Evolutionary conservation across 2,113 vertebrate species (phyloP).

Genomic region (Istiophorus platypterus): DNA sequence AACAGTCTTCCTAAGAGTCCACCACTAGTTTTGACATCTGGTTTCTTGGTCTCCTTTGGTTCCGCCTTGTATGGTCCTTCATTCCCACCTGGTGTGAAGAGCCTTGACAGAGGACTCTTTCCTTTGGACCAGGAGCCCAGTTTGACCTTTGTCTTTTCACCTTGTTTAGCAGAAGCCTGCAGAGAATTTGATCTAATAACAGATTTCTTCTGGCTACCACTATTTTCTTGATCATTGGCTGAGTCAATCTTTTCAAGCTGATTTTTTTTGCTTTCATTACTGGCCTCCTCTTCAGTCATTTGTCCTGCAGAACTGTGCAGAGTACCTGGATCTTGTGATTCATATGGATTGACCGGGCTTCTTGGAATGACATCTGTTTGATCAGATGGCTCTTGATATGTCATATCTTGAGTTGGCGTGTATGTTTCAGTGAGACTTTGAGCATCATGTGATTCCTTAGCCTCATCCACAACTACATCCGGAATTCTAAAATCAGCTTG

Average conservation of each 20-base stretch:
- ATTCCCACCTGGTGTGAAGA: constrained; percentile 82
- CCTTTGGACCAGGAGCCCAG: constrained; percentile 79
- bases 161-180: constrained; percentile 57
- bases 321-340: constrained; percentile 27
- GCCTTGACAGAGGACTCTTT: constrained; percentile 80
- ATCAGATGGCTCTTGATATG: constrained; percentile 27
- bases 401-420: constrained; percentile 24
- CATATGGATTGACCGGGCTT: neutral
- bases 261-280: constrained; percentile 16
- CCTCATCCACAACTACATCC: neutral
- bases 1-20: constrained; percentile 83
- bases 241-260: constrained; percentile 1
- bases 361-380: constrained; percentile 3
- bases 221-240: constrained; percentile 23
- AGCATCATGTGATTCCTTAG: constrained; percentile 2
- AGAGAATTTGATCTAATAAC: constrained; percentile 49
- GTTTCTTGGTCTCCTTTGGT: constrained; percentile 71
- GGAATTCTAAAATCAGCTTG: constrained; percentile 8
- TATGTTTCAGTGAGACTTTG: constrained; percentile 26
- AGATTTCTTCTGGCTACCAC: constrained; percentile 34
- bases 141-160: constrained; percentile 60
- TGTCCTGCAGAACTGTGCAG: neutral
- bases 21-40: constrained; percentile 72
- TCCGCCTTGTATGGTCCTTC: constrained; percentile 66
- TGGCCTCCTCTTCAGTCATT: neutral